phyloP scores from a whole-genome alignment of 2,888 invertebrate genomes.

The Hedychridium roseum region DNA sequence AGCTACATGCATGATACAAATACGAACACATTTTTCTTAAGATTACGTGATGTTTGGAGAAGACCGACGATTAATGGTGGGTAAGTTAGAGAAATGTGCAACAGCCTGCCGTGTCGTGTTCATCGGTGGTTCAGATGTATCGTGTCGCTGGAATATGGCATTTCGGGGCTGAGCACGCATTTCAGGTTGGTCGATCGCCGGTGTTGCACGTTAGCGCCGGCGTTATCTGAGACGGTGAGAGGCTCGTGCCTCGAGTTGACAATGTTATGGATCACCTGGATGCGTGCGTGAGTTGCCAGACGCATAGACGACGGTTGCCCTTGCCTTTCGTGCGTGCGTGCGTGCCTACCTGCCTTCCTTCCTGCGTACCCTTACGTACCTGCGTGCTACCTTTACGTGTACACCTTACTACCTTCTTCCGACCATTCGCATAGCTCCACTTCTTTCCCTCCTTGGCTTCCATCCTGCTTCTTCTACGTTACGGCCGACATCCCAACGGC shows the following conservation, averaged over 20 bases:
- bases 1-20: too few species aligned
- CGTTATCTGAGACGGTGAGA: conserved; percentile 41
- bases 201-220: conserved; percentile 25
- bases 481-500: too few species aligned
- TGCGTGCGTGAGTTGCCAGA: conserved; percentile 47
- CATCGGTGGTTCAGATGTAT: conserved; percentile 19
- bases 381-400: conserved; percentile 13
- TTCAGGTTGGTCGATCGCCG: conserved; percentile 3
- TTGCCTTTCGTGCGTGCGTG: conserved; percentile 23
- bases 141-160: conserved; percentile 3
- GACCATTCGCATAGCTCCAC: conserved; percentile 22
- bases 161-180: too few species aligned
- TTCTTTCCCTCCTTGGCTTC: conserved; percentile 7
- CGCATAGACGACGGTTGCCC: too few species aligned
- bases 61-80: too few species aligned
- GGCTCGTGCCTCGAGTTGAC: conserved; percentile 45
- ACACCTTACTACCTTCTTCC: conserved; percentile 8
- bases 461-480: conserved; percentile 7
- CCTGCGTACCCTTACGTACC: conserved; percentile 21
- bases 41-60: too few species aligned
- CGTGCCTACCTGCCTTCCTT: conserved; percentile 24
- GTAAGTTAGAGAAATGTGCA: not conserved
- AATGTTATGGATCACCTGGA: conserved; percentile 56
- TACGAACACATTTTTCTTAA: too few species aligned
- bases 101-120: not conserved